Conservation (phyloP, 2,888 invertebrate genomes). For the Catocala nupta region DNA sequence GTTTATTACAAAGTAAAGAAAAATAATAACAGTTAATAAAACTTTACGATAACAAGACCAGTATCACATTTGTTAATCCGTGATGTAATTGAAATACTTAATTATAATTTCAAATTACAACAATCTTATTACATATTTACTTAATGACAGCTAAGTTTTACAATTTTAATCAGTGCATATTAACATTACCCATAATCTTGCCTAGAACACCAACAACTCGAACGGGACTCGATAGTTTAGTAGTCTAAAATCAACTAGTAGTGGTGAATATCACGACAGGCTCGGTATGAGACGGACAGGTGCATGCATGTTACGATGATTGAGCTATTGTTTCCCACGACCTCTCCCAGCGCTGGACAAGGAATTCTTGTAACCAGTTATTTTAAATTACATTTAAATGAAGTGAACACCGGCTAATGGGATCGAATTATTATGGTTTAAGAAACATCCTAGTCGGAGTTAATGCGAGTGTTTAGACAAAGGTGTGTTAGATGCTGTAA, state of each 20-base stretch:
- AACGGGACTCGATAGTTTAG: constrained; percentile 6
- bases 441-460: neutral
- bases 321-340: constrained; percentile 86
- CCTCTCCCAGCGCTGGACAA: constrained; percentile 38
- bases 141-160: too few relatives aligned
- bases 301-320: constrained; percentile 78
- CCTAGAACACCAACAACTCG: neutral
- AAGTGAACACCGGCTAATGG: constrained; percentile 31
- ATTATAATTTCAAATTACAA: too few relatives aligned
- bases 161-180: too few relatives aligned
- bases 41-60: too few relatives aligned
- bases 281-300: constrained; percentile 72
- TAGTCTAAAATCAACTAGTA: constrained; percentile 51
- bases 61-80: too few relatives aligned
- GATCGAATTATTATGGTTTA: constrained; percentile 15
- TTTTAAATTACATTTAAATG: constrained; percentile 38
- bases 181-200: too few relatives aligned
- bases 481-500: too few relatives aligned
- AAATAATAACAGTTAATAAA: too few relatives aligned
- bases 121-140: too few relatives aligned
- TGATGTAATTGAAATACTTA: too few relatives aligned
- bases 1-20: too few relatives aligned
- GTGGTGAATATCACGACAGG: constrained; percentile 45
- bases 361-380: constrained; percentile 35
- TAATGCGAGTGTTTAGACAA: too few relatives aligned